A percentile compares a stretch with the other conserved stretches of the same genome.
phyloP scores from a whole-genome alignment of 2,113 vertebrate genomes.

The Chaetorhynchus papuensis region DNA sequence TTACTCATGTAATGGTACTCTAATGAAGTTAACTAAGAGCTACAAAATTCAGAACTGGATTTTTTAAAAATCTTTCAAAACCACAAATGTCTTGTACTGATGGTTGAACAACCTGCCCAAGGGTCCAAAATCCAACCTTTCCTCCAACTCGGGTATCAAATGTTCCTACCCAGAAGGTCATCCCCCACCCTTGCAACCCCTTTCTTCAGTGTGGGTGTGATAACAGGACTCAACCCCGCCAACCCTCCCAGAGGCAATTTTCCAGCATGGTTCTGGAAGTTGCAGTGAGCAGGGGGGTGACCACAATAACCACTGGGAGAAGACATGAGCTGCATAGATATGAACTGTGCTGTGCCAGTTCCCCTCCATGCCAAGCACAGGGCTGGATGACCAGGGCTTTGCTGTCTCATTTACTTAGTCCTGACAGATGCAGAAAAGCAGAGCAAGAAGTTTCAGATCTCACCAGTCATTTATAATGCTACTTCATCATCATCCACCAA shows the following conservation, averaged over 20 bases:
- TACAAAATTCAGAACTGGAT: neutral
- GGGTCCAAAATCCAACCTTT: neutral
- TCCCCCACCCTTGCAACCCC: neutral
- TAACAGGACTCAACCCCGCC: neutral
- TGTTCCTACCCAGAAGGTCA: neutral
- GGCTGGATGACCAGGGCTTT: neutral
- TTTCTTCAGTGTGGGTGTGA: neutral
- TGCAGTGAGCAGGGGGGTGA: neutral
- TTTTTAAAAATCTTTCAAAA: neutral
- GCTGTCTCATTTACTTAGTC: neutral
- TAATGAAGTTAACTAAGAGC: neutral
- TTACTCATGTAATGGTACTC: neutral
- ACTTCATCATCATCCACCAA: neutral
- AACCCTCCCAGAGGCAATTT: neutral
- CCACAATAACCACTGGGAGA: neutral
- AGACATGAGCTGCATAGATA: neutral
- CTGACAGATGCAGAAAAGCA: neutral
- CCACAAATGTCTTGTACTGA: neutral
- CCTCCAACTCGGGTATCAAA: neutral
- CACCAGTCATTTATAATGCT: neutral
- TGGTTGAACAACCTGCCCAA: neutral
- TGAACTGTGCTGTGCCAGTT: neutral
- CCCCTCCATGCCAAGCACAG: fast-evolving
- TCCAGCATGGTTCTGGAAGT: neutral
- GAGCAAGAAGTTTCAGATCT: neutral